Percentiles rank a stretch among this genome's conserved stretches.
Evolutionary conservation across 1,140 invertebrate genomes (phyloP).

Genomic region (Zaprionus lachaisei): DNA sequence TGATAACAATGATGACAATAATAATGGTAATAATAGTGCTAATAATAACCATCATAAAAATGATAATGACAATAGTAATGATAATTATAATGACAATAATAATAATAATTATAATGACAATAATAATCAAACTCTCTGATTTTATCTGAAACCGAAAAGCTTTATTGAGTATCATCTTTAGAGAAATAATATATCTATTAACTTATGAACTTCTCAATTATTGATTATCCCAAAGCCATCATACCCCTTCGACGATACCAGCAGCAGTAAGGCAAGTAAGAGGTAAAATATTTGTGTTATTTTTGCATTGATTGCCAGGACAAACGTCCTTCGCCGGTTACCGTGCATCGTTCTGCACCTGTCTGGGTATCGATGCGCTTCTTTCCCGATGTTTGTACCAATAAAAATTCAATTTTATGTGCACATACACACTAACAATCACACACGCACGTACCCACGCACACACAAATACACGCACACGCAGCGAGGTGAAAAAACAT

Average conservation of each 20-base stretch:
- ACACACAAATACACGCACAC: neutral
- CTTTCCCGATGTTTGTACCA: constrained; percentile 41
- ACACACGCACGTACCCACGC: neutral
- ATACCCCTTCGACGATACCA: neutral
- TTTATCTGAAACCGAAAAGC: too few relatives aligned
- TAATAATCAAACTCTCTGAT: too few relatives aligned
- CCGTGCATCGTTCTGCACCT: constrained; percentile 15
- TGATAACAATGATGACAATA: too few relatives aligned
- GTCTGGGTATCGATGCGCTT: constrained; percentile 34
- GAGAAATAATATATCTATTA: neutral
- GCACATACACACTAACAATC: constrained; percentile 18
- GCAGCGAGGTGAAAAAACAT: constrained; percentile 22
- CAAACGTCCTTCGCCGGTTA: neutral
- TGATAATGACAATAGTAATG: too few relatives aligned
- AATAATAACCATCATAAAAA: too few relatives aligned
- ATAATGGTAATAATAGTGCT: too few relatives aligned
- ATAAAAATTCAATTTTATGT: constrained; percentile 62
- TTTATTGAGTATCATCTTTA: neutral
- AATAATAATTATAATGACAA: too few relatives aligned
- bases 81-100: too few relatives aligned
- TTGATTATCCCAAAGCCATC: neutral
- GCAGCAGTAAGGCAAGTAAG: constrained; percentile 6
- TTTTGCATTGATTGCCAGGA: constrained; percentile 36
- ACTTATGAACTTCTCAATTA: neutral
- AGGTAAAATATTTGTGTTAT: constrained; percentile 44